Evolutionary conservation across 2,888 invertebrate species (phyloP).

Genomic region (Lingula anatina): DNA sequence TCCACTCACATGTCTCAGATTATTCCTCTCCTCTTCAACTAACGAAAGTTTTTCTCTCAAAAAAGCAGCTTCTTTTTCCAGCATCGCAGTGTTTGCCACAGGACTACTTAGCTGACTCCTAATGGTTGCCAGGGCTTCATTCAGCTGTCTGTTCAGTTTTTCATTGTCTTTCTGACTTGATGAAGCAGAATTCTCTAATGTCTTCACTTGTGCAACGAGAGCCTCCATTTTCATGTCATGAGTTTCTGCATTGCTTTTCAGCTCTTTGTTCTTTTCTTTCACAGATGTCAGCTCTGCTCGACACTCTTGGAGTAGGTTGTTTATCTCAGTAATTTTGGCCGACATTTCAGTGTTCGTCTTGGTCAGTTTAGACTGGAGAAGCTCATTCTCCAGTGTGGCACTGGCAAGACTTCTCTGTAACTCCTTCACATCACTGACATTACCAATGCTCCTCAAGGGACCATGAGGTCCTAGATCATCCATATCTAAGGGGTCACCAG

Average conservation of each 20-base stretch:
- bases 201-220: no score
- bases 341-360: constrained; percentile 34
- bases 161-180: constrained; percentile 4
- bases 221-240: no score
- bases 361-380: constrained; percentile 32
- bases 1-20: no score
- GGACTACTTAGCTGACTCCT: no score
- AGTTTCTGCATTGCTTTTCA: no score
- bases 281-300: background rate
- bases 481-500: constrained; percentile 13
- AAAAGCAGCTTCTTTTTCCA: no score
- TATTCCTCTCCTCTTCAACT: no score
- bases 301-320: constrained; percentile 36
- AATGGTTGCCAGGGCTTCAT: background rate
- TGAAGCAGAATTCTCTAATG: no score
- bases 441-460: constrained; percentile 18
- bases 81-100: no score
- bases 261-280: no score
- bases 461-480: constrained; percentile 23
- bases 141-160: background rate
- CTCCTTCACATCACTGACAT: constrained; percentile 30
- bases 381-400: constrained; percentile 35
- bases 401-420: constrained; percentile 38
- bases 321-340: constrained; percentile 32
- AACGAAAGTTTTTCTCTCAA: no score